A percentile compares a stretch with the other conserved stretches of the same genome.
phyloP scores from a whole-genome alignment of 2,888 invertebrate species.

The Acrobasis suavella region DNA sequence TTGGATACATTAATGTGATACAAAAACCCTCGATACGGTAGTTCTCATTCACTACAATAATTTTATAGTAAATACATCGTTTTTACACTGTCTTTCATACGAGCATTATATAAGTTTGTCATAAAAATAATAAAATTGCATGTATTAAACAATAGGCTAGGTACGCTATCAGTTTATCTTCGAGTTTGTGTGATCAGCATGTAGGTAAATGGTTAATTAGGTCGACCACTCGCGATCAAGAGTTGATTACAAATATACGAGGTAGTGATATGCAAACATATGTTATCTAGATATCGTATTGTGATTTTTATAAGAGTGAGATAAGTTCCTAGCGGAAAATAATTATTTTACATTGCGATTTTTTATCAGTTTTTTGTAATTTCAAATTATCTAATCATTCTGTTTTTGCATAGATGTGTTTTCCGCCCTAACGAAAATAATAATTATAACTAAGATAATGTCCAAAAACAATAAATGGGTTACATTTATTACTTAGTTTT shows the following conservation, averaged over 20 bases:
- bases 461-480: too few species aligned
- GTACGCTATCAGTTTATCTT: slow-evolving; percentile 61
- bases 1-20: too few species aligned
- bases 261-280: slow-evolving; percentile 26
- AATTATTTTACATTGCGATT: neutral
- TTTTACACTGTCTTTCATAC: neutral
- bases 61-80: neutral
- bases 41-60: too few species aligned
- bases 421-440: too few species aligned
- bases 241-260: slow-evolving; percentile 44
- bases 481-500: too few species aligned
- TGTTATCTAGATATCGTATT: slow-evolving; percentile 9
- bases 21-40: too few species aligned
- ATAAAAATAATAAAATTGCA: slow-evolving; percentile 49
- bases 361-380: neutral
- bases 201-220: slow-evolving; percentile 71
- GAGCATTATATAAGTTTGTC: neutral
- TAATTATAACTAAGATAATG: too few species aligned
- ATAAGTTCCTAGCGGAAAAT: neutral
- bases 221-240: slow-evolving; percentile 60
- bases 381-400: neutral
- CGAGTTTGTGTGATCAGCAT: slow-evolving; percentile 55
- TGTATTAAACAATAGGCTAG: slow-evolving; percentile 58
- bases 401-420: neutral
- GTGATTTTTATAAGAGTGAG: slow-evolving; percentile 11